These are phyloP conservation scores for Cydia splendana DNA, from an alignment of 1,140 invertebrate species.

Conservation along the genomic window DNA sequence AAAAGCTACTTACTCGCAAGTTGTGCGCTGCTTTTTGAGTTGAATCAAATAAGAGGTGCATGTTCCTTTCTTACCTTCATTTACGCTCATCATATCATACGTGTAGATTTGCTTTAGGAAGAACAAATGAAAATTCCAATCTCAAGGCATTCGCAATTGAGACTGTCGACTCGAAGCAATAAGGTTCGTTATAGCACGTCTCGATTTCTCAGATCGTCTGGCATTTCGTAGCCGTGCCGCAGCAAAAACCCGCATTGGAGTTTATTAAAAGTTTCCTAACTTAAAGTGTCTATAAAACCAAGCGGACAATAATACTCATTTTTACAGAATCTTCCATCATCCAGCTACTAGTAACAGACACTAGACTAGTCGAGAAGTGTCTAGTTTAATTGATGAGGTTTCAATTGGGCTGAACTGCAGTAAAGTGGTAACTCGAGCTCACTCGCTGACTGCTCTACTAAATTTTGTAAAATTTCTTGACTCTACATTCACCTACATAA, in stretches of 20 bases:
- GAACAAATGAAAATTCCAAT: slow-evolving; percentile 11
- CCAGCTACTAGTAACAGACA: neutral
- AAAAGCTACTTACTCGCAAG: neutral
- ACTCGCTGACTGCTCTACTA: neutral
- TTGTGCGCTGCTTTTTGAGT: neutral
- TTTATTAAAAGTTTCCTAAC: slow-evolving; percentile 14
- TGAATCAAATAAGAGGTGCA: neutral
- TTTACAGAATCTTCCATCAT: neutral
- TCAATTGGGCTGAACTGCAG: slow-evolving; percentile 16
- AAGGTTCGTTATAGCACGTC: neutral
- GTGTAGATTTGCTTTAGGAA: slow-evolving; percentile 8
- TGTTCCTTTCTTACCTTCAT: neutral
- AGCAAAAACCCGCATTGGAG: slow-evolving; percentile 15
- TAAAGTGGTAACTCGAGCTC: slow-evolving; percentile 23
- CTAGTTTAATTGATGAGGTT: slow-evolving; percentile 24
- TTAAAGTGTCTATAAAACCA: neutral
- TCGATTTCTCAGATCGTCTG: neutral
- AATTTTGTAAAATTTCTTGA: neutral
- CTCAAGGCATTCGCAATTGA: neutral
- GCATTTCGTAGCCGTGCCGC: slow-evolving; percentile 14
- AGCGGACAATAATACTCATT: neutral
- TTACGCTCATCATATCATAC: neutral
- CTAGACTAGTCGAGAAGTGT: neutral
- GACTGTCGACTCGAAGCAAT: neutral
- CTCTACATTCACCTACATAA: neutral